A percentile compares a stretch with the other conserved stretches of the same genome.
These are phyloP conservation scores for Darevskia mixta DNA, from an alignment of 2,797 vertebrate genomes.

Conservation along the genomic window DNA sequence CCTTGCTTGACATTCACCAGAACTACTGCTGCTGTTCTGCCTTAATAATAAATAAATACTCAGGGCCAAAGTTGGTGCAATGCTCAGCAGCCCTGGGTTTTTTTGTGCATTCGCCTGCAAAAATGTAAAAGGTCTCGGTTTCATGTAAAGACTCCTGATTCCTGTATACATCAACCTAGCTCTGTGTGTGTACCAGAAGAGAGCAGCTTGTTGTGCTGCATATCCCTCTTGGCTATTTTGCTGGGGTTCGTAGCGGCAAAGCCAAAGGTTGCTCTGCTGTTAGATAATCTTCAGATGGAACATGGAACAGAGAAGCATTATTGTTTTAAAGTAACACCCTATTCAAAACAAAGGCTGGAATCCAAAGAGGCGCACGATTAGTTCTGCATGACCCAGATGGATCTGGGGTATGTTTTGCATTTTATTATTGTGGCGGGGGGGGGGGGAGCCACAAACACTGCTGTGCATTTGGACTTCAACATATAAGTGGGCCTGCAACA, in stretches of 20 bases:
- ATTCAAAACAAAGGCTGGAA: background rate
- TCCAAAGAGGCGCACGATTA: background rate
- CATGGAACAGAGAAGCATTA: background rate
- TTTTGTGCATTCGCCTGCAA: background rate
- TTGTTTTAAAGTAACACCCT: background rate
- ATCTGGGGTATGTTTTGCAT: too few relatives aligned
- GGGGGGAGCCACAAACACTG: background rate
- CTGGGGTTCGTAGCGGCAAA: background rate
- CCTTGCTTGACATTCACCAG: background rate
- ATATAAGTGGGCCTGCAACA: too few relatives aligned
- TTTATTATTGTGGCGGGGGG: too few relatives aligned
- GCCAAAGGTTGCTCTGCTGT: background rate
- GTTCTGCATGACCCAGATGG: background rate
- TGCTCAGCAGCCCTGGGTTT: background rate
- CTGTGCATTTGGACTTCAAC: background rate
- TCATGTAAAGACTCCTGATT: background rate
- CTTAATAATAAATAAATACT: background rate
- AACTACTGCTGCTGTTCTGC: background rate
- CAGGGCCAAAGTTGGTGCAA: background rate
- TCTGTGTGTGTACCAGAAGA: background rate
- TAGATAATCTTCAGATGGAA: slow-evolving; percentile 13
- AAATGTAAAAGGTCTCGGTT: background rate
- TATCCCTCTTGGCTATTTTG: background rate
- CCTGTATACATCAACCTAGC: background rate
- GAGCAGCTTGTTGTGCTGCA: background rate